Evolutionary conservation across 2,113 vertebrate genomes (phyloP).

Genomic region (Mustela nigripes): DNA sequence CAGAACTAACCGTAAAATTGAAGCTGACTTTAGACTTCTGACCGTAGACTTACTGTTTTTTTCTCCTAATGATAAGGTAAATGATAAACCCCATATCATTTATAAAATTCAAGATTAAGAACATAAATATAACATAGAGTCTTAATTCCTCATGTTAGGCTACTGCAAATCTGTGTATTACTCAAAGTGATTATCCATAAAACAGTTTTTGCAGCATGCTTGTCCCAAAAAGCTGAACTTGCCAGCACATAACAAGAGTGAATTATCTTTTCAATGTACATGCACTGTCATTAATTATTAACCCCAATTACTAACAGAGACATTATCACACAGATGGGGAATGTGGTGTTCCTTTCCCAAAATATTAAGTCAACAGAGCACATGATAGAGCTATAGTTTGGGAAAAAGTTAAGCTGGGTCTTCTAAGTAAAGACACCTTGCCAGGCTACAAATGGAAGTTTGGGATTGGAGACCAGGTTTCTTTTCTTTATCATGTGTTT

Average conservation of each 20-base stretch:
- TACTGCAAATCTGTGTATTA: background rate
- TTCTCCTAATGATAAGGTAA: background rate
- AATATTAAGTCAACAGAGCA: background rate
- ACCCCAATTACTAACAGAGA: background rate
- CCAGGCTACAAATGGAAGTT: background rate
- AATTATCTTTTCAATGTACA: background rate
- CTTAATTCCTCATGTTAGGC: background rate
- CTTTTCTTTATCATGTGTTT: background rate
- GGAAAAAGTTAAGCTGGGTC: background rate
- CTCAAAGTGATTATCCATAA: background rate
- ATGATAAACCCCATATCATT: background rate
- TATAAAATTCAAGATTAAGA: background rate
- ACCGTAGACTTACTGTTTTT: background rate
- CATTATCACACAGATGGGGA: background rate
- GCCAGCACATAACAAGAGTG: background rate
- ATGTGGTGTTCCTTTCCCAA: background rate
- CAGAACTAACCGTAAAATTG: background rate
- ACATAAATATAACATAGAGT: background rate
- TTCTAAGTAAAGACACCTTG: background rate
- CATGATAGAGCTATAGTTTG: background rate
- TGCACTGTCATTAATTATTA: background rate
- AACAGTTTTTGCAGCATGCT: background rate
- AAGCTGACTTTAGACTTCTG: constrained; percentile 6
- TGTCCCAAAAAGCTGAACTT: background rate
- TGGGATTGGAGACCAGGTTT: background rate